Base-by-base conservation (phyloP, 1,140 invertebrate species). In the Cydia splendana region DNA sequence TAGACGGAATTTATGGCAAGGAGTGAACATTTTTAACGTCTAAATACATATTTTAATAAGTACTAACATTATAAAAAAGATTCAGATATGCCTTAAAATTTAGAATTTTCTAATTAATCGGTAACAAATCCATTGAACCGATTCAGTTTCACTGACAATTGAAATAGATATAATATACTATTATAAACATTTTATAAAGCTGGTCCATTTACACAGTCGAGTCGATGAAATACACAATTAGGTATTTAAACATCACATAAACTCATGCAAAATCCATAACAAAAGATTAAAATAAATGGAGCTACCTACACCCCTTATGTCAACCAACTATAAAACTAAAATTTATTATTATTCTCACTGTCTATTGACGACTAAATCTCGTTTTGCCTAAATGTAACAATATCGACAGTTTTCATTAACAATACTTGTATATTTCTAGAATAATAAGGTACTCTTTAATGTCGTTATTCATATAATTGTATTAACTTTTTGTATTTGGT, bases 191-290 rank as follows among this genome's bases (percentile, higher is more conserved):
- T 82, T 86, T 82, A 85, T 85, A 87, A 90, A 89, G 85, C 87
- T 90, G 87, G 87, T 89, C 86, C 87, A 78, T 85, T 87, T 85
- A 85, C 81, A 87, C 88, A 90, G 86, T 90, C 84, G 82, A 81
- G 81, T 84, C 24, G 65, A 57, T 57, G 73, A 24, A 71, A 42
- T 74, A 74, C 42, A 45, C 9, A n/a, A 20, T 51, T 45, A 74
- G n/a, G n/a, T 53, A 76, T 86, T 87, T n/a, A n/a, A 87, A 88
- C 82, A 85, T 89, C 82, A 87, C 83, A 82, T 87, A 86, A 83
- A 91, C 83, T 84, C 82, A 87, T 84, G 83, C 84, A 86, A 81
- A 82, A 81, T 85, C 82, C 77, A 65, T 89, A 86, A 89, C 83
- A 86, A 84, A 85, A 75, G 62, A 42, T 53, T 51, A 74, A 74